Conservation (phyloP, 2,797 vertebrate species). For the Antrozous pallidus region DNA sequence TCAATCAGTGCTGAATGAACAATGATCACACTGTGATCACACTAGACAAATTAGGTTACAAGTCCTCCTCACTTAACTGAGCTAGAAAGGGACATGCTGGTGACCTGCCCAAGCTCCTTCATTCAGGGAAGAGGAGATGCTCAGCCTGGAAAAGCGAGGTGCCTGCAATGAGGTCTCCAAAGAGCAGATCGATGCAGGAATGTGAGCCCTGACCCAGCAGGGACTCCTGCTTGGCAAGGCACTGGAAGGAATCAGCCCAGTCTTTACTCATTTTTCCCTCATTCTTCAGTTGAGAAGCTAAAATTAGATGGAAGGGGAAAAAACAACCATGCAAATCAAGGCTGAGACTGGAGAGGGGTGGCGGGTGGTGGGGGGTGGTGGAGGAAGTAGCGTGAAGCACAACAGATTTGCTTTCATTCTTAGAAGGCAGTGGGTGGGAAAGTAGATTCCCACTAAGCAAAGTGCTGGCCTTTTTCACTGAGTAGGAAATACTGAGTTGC, state of each 20-base stretch:
- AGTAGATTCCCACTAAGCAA: slow-evolving; percentile 61
- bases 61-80: neutral
- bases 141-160: neutral
- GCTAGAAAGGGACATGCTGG: neutral
- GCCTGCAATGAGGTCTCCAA: rapidly evolving
- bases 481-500: slow-evolving; percentile 71
- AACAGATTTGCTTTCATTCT: slow-evolving; percentile 60
- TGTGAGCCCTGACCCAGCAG: neutral
- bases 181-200: neutral
- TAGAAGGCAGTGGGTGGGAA: slow-evolving; percentile 63
- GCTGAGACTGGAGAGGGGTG: neutral
- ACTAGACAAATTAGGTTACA: neutral
- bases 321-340: neutral
- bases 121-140: neutral
- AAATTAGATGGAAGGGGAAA: neutral
- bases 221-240: neutral
- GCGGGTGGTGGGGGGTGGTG: neutral
- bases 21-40: neutral
- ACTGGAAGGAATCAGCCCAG: neutral
- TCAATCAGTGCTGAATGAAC: neutral
- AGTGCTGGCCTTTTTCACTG: slow-evolving; percentile 64
- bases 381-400: too few species aligned
- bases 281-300: neutral
- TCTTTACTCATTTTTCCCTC: neutral
- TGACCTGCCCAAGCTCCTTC: neutral